Conservation (phyloP, 2,888 invertebrate genomes). For the Nomada goodeniana region DNA sequence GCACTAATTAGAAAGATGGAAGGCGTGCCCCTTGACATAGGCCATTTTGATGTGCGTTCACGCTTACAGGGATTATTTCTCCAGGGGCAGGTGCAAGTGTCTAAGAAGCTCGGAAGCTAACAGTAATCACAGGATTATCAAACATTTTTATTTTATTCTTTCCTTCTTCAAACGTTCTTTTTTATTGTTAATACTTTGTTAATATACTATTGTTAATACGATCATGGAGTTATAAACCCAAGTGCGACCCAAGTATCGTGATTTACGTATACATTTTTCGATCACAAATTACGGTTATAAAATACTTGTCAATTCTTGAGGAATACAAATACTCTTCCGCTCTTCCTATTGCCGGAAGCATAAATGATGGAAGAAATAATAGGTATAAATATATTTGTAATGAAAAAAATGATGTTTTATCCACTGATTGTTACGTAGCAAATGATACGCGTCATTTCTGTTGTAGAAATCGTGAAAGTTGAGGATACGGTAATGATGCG, state of each 20-base stretch:
- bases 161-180: neutral
- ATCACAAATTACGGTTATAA: slow-evolving; percentile 6
- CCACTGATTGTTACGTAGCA: slow-evolving; percentile 1
- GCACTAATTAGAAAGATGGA: slow-evolving; percentile 28
- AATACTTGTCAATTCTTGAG: slow-evolving; percentile 1
- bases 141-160: neutral
- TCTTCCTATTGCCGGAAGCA: slow-evolving; percentile 4
- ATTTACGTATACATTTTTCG: neutral
- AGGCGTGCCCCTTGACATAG: slow-evolving; percentile 81
- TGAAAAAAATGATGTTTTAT: neutral
- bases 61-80: slow-evolving; percentile 74
- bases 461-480: slow-evolving; percentile 76
- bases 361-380: slow-evolving; percentile 56
- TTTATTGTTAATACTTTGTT: too few relatives aligned
- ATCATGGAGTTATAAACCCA: neutral
- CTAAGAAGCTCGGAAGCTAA: slow-evolving; percentile 7
- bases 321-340: neutral
- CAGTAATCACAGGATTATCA: slow-evolving; percentile 10
- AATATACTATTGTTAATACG: neutral
- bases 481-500: slow-evolving; percentile 57
- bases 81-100: slow-evolving; percentile 72
- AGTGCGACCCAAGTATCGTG: neutral
- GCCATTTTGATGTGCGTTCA: slow-evolving; percentile 78
- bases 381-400: slow-evolving; percentile 38
- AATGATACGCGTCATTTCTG: slow-evolving; percentile 38